Conservation (phyloP, 2,113 vertebrate species). For the Megaceryle maxima region DNA sequence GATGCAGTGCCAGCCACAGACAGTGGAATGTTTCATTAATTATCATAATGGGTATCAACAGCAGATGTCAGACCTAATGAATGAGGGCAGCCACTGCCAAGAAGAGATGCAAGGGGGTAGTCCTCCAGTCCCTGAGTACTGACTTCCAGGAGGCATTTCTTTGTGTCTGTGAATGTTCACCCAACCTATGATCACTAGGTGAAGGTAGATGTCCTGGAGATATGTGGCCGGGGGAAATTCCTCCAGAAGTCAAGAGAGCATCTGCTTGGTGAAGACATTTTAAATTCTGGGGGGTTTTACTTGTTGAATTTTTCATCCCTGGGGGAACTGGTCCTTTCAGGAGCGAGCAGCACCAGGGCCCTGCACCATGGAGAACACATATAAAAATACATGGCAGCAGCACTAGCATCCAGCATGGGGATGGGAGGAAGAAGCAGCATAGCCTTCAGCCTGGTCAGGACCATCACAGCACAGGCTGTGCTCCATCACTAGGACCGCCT, state of each 20-base stretch:
- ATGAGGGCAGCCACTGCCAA: not conserved
- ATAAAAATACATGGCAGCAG: not conserved
- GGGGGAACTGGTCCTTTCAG: not conserved
- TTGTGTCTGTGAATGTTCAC: not conserved
- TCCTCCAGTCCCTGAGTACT: not conserved
- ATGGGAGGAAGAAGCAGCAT: not conserved
- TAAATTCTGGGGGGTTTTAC: rapidly evolving
- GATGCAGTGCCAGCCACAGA: not conserved
- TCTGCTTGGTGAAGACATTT: not conserved
- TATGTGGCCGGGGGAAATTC: not conserved
- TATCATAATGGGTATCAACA: not conserved
- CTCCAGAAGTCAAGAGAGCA: not conserved
- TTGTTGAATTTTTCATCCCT: not conserved
- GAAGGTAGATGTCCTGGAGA: not conserved
- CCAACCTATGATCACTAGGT: not conserved
- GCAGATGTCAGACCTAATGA: conserved; percentile 3
- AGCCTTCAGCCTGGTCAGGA: not conserved
- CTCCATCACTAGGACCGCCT: not conserved
- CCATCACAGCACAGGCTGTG: not conserved
- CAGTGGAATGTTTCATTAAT: not conserved
- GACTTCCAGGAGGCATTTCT: not conserved
- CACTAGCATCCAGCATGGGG: not conserved
- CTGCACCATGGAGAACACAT: rapidly evolving
- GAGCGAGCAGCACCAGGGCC: not conserved
- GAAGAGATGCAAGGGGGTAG: not conserved